Evolutionary conservation across 2,888 invertebrate genomes (phyloP).

Genomic region (Cacoxenus indagator): DNA sequence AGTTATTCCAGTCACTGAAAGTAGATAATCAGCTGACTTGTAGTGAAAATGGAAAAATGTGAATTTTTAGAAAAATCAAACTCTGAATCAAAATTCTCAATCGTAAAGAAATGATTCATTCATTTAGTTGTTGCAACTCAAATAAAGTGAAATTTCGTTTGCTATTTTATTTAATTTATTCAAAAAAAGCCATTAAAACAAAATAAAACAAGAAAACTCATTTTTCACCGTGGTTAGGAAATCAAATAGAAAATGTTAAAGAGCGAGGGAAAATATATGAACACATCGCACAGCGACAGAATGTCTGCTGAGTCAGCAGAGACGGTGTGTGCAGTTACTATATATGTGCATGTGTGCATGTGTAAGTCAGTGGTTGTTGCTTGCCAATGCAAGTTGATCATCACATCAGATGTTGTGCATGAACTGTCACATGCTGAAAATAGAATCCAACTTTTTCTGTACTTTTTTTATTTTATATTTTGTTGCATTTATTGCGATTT

Average conservation of each 20-base stretch:
- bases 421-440: slow-evolving; percentile 22
- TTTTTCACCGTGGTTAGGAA: too few species aligned
- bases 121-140: too few species aligned
- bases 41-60: too few species aligned
- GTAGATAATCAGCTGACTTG: too few species aligned
- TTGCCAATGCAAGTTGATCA: background rate
- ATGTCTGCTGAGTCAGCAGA: slow-evolving; percentile 14
- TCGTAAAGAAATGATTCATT: too few species aligned
- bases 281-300: background rate
- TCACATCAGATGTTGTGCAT: background rate
- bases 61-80: too few species aligned
- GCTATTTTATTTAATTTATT: too few species aligned
- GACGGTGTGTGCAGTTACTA: background rate
- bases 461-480: background rate
- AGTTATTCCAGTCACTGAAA: too few species aligned
- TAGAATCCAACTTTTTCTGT: slow-evolving; percentile 19
- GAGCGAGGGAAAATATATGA: background rate
- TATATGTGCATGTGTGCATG: background rate
- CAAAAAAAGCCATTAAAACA: too few species aligned
- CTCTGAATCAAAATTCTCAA: too few species aligned
- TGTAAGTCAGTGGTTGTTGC: background rate
- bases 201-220: too few species aligned
- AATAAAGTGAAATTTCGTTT: too few species aligned
- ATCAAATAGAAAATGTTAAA: background rate
- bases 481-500: background rate